Evolutionary conservation across 2,888 invertebrate genomes (phyloP), one percentile per base, ranked within the genome.

Genomic region (Watsonalla cultraria): DNA sequence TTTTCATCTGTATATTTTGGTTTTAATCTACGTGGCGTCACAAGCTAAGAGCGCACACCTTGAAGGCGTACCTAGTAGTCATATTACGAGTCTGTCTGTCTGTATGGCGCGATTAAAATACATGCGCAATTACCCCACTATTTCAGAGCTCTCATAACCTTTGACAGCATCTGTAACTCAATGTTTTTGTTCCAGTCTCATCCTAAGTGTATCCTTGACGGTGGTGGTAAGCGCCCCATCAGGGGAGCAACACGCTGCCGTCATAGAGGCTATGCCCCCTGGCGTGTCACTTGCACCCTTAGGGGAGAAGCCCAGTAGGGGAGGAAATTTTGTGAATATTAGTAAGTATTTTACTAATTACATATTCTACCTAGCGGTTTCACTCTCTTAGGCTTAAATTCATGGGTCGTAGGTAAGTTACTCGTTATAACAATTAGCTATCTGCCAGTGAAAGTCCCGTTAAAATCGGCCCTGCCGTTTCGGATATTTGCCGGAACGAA

Each of bases 201-300:
- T 57, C n/a, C 14, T 58, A 0, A 7, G 48, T 35, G 6, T 51
- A 11, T 34, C 56, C 6, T 6, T 46, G 42, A 51, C 14, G 11
- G 8, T 51, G 8, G 39, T 46, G 0, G 42, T 47, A 7, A 45
- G 48, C 46, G 59, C 51, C n/a, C 63, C 45, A 7, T 58, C 66
- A 0, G 47, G 55, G 46, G 65, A 73, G 15, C 64, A 74, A 7
- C 68, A 66, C 8, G 56, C 64, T 0, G 78, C 66, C 0, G 56
- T 75, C 0, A 56, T 82, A 37, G 66, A 76, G 55, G 59, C 71
- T 0, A 57, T 80, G 11, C 82, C 80, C 0, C 79, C 77, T 0
- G 63, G 65, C 6, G 66, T 80, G 0, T 70, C 76, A 0, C 52
- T 78, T 2, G 56, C 62, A 0, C 75, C 76, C 0, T 53, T 72